Evolutionary conservation across 2,888 invertebrate species (phyloP).

Genomic region (Octonoba sinensis): DNA sequence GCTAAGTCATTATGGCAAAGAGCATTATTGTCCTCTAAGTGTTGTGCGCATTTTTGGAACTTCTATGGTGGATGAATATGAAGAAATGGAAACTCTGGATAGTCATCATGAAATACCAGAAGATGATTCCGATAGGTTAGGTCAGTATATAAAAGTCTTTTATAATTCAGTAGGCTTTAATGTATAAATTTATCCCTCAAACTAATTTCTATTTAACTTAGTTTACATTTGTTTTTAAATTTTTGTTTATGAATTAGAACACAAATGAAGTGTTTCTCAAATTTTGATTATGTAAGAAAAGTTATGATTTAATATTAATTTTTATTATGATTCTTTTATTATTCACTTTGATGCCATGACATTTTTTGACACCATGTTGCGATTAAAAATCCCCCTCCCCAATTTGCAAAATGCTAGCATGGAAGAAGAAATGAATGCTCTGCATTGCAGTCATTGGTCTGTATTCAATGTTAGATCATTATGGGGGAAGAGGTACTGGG

Average conservation of each 20-base stretch:
- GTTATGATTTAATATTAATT: too few relatives aligned
- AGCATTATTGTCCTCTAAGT: conserved; percentile 98
- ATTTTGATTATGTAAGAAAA: too few relatives aligned
- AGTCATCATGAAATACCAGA: conserved; percentile 33
- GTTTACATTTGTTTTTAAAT: background rate
- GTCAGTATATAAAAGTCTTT: conserved; percentile 41
- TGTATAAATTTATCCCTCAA: background rate
- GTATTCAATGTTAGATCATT: too few relatives aligned
- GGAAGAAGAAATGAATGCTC: too few relatives aligned
- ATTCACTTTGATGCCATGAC: too few relatives aligned
- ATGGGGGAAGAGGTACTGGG: too few relatives aligned
- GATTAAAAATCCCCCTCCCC: too few relatives aligned
- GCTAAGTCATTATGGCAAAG: conserved; percentile 92
- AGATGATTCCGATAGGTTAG: conserved; percentile 76
- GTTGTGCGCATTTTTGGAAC: conserved; percentile 93
- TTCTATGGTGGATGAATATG: conserved; percentile 79
- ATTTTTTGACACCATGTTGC: too few relatives aligned
- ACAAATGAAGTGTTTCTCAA: too few relatives aligned
- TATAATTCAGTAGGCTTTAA: background rate
- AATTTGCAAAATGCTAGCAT: too few relatives aligned
- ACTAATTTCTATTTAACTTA: background rate
- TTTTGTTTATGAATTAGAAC: background rate
- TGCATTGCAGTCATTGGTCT: too few relatives aligned
- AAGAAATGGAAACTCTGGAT: conserved; percentile 66
- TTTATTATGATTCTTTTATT: too few relatives aligned